Conservation (phyloP, 2,888 invertebrate species). For the Helleia helle region DNA sequence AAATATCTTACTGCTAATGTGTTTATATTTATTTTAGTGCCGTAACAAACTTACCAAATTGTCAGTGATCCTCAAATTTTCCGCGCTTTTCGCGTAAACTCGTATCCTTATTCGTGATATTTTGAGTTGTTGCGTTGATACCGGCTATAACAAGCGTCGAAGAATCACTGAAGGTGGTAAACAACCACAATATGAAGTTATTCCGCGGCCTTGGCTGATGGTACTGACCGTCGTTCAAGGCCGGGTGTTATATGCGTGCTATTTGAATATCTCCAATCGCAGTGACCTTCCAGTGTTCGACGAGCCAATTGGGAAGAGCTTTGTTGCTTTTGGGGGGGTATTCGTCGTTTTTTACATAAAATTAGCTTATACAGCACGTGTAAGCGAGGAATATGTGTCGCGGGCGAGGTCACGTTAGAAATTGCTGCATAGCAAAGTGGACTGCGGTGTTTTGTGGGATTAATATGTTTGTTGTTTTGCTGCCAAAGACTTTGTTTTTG, state of each 20-base stretch:
- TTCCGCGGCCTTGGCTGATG: constrained; percentile 53
- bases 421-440: constrained; percentile 64
- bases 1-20: too few species aligned
- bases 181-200: constrained; percentile 43
- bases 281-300: constrained; percentile 14
- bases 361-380: constrained; percentile 35
- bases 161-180: constrained; percentile 51
- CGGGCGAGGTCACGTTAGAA: constrained; percentile 58
- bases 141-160: constrained; percentile 36
- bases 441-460: constrained; percentile 65
- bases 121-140: too few species aligned
- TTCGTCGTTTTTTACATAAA: constrained; percentile 27
- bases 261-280: constrained; percentile 35
- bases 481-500: constrained; percentile 4
- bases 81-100: constrained; percentile 49
- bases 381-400: constrained; percentile 36
- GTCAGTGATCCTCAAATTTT: constrained; percentile 50
- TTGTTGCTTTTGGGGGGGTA: constrained; percentile 26
- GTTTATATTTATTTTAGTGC: background rate
- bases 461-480: constrained; percentile 32
- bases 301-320: constrained; percentile 16
- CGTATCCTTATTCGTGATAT: constrained; percentile 58
- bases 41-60: constrained; percentile 43
- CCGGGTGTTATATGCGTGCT: constrained; percentile 51
- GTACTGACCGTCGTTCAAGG: constrained; percentile 60